Evolutionary conservation across 2,113 vertebrate species (phyloP).

Genomic region (Cephalopholis sonnerati): DNA sequence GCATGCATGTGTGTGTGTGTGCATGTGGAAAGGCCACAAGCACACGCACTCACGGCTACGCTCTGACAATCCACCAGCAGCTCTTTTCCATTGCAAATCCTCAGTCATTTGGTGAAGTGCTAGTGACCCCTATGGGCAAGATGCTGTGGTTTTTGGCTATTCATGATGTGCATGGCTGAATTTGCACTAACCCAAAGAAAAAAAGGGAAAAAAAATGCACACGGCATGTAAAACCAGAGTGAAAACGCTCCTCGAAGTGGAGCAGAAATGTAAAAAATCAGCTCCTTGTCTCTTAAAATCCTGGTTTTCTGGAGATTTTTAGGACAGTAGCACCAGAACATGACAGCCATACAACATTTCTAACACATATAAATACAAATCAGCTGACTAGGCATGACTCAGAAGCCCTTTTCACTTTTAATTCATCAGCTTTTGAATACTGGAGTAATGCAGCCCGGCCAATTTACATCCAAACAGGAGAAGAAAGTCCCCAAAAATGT

Average conservation of each 20-base stretch:
- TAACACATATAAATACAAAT: background rate
- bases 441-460: background rate
- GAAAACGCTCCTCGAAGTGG: background rate
- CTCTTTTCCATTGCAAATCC: constrained; percentile 82
- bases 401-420: background rate
- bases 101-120: constrained; percentile 89
- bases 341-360: background rate
- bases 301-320: background rate
- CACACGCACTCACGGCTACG: constrained; percentile 49
- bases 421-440: background rate
- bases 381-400: background rate
- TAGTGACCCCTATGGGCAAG: constrained; percentile 99
- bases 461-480: background rate
- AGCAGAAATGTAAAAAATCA: background rate
- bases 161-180: constrained; percentile 68
- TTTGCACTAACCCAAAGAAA: constrained; percentile 13
- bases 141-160: constrained; percentile 67
- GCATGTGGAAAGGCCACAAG: constrained; percentile 39
- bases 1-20: constrained; percentile 23
- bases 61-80: constrained; percentile 56
- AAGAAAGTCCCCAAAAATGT: too few species aligned
- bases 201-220: constrained; percentile 7
- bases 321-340: background rate
- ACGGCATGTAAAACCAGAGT: constrained; percentile 23
- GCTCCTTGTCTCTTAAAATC: background rate